A percentile compares a stretch with the other conserved stretches of the same genome.
Evolutionary conservation across 2,888 invertebrate genomes (phyloP).

Genomic region (Megalurothrips usitatus): DNA sequence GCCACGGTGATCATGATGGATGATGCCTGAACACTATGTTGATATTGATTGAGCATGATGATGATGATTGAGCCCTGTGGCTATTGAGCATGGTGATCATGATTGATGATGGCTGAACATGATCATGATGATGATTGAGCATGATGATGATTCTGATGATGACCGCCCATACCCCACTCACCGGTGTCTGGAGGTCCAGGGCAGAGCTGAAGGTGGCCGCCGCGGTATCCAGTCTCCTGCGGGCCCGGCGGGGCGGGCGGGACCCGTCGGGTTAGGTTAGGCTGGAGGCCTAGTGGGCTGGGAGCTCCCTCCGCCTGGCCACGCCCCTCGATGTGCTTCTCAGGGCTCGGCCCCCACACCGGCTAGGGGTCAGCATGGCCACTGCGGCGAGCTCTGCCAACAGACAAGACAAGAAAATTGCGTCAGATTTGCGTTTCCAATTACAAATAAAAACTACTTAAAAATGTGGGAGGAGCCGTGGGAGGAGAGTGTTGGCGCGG

Average conservation of each 20-base stretch:
- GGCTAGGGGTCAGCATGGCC: background rate
- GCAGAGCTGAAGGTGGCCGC: background rate
- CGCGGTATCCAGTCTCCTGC: background rate
- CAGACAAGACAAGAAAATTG: background rate
- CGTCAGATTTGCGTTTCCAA: background rate
- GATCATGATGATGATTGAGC: too few species aligned
- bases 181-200: background rate
- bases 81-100: too few species aligned
- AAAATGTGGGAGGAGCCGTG: too few species aligned
- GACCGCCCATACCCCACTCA: too few species aligned
- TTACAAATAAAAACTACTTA: background rate
- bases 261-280: too few species aligned
- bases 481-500: too few species aligned
- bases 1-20: too few species aligned
- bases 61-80: too few species aligned
- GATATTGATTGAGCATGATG: too few species aligned
- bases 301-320: background rate
- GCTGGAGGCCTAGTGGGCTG: background rate
- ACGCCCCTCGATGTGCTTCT: background rate
- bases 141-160: too few species aligned
- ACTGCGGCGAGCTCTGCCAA: background rate
- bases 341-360: background rate
- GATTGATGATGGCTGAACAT: too few species aligned
- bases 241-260: background rate
- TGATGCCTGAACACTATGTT: too few species aligned